Evolutionary conservation across 2,113 vertebrate species (phyloP), one percentile per base, ranked within the genome.

Genomic region (Notechis scutatus): DNA sequence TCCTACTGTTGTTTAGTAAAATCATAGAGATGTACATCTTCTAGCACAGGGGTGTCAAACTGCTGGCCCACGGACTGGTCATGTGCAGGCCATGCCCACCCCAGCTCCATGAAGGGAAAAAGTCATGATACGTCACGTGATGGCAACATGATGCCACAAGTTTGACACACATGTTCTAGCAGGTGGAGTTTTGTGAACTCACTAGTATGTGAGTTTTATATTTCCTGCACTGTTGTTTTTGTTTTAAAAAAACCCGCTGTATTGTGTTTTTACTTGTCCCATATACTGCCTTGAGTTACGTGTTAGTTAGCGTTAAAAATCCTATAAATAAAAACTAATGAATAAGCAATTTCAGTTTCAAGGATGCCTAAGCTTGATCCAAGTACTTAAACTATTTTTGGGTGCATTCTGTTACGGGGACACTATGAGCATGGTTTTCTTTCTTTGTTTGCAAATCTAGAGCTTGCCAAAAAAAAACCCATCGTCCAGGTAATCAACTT

Each of bases 71-170:
- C 3, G 3, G 59, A 2, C 3, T 3, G 1, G 24, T 61, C 9
- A 26, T 24, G 1, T 0, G 3, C 9, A 26, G 59, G 24, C 24
- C 59, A 29, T 1, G 9, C 24, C 24, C 59, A 61, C 24, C 23
- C 59, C 59, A 29, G 24, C 9, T 61, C 59, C 9, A 0, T 61
- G 59, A 61, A 26, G 24, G 59, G 59, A 9, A 11, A 61, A 24
- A 2, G 0, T 24, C 3, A 1, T 26, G 9, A 26, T 61, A 61
- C 0, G 3, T 26, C 24, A 26, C 9, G 1, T 29, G 24, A 61
- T 1, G 9, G 59, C 59, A 61, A 26, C 6, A 7, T 61, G 59
- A 61, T 61, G 59, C 9, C 1, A 0, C 1, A 1, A 61, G 24
- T 61, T 61, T 61, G 24, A 61, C 59, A 61, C 24, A 9, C 9